phyloP scores from a whole-genome alignment of 2,888 invertebrate genomes.

The Drosophila bunnanda region DNA sequence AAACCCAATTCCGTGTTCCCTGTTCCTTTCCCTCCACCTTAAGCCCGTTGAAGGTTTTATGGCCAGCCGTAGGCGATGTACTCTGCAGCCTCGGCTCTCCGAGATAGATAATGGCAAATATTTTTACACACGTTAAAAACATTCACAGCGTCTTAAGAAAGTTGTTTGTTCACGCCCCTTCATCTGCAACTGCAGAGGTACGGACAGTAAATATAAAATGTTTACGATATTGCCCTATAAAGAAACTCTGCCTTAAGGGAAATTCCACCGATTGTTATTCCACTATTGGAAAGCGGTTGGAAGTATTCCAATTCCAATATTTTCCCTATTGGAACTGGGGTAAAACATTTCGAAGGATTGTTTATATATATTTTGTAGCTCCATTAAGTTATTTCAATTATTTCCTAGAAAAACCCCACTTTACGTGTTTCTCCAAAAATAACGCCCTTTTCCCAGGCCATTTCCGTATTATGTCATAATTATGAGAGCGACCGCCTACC shows the following conservation, averaged over 20 bases:
- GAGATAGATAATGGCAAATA: slow-evolving; percentile 67
- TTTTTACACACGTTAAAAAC: slow-evolving; percentile 56
- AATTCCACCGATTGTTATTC: background rate
- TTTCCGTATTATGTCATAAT: slow-evolving; percentile 73
- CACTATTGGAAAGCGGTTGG: background rate
- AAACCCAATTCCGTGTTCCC: slow-evolving; percentile 24
- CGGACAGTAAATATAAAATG: slow-evolving; percentile 1
- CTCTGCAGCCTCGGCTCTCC: slow-evolving; percentile 57
- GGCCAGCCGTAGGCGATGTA: slow-evolving; percentile 57
- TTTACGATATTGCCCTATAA: background rate
- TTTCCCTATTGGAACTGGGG: background rate
- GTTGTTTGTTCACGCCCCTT: slow-evolving; percentile 68
- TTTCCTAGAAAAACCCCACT: background rate
- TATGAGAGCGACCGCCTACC: slow-evolving; percentile 56
- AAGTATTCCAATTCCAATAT: background rate
- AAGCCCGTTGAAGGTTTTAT: slow-evolving; percentile 71
- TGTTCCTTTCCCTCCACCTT: slow-evolving; percentile 7
- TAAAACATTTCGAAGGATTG: background rate
- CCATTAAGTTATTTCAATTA: background rate
- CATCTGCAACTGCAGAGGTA: slow-evolving; percentile 22
- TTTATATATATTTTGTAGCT: background rate
- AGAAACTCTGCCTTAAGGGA: background rate
- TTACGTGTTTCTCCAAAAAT: background rate
- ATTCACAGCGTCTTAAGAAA: slow-evolving; percentile 65
- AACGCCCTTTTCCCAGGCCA: slow-evolving; percentile 21